These are phyloP conservation scores for Coryphaenoides rupestris DNA, from an alignment of 2,113 vertebrate species.

Conservation along the genomic window DNA sequence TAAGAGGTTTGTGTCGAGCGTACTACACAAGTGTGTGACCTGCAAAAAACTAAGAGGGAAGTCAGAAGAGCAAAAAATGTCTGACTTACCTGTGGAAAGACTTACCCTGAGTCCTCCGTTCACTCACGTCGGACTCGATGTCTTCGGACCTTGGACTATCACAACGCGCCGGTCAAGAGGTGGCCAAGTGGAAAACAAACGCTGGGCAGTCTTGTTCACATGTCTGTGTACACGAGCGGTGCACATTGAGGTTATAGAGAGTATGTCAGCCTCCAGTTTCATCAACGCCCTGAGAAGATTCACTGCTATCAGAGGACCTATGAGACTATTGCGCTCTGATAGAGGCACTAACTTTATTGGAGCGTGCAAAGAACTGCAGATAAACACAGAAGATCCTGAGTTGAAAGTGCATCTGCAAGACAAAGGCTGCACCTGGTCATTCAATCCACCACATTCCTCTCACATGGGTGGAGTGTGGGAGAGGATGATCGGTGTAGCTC, in stretches of 20 bases:
- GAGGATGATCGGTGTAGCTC: too few species aligned
- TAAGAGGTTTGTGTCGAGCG: conserved; percentile 4
- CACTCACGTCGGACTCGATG: too few species aligned
- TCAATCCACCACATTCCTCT: too few species aligned
- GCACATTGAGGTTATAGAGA: too few species aligned
- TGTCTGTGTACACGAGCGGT: not conserved
- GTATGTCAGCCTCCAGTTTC: too few species aligned
- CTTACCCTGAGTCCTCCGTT: too few species aligned
- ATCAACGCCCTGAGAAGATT: too few species aligned
- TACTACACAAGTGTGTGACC: conserved; percentile 8
- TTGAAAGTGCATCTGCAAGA: not conserved
- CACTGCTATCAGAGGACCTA: conserved; percentile 3
- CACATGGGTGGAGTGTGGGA: too few species aligned
- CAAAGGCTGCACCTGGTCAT: too few species aligned
- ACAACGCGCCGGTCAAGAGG: too few species aligned
- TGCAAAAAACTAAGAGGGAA: not conserved
- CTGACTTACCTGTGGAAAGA: too few species aligned
- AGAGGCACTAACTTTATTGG: conserved; percentile 15
- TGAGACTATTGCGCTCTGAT: conserved; percentile 5
- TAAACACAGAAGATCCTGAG: conserved; percentile 4
- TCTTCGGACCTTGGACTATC: too few species aligned
- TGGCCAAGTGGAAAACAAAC: not conserved
- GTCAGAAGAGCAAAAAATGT: not conserved
- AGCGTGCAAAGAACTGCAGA: conserved; percentile 17
- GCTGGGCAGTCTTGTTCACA: conserved; percentile 12